These are phyloP conservation scores for Resseliella maxima DNA, from an alignment of 2,888 invertebrate species.

Conservation along the genomic window DNA sequence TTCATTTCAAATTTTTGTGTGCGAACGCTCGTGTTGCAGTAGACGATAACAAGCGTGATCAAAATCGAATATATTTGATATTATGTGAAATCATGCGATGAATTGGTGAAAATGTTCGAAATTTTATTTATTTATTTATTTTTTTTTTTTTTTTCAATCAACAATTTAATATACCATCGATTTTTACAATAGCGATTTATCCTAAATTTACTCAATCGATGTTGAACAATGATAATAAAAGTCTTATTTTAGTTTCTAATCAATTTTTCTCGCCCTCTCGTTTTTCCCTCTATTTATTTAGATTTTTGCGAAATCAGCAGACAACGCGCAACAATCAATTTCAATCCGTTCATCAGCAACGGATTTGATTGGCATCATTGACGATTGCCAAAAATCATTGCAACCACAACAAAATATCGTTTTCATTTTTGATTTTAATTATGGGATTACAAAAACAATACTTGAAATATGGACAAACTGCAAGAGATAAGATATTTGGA, in stretches of 20 bases:
- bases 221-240: not conserved
- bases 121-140: not conserved
- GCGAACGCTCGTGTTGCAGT: not conserved
- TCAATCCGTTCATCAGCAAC: not conserved
- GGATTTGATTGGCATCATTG: not conserved
- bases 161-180: not conserved
- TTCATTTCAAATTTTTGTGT: not conserved
- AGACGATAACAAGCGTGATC: not conserved
- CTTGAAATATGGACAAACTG: slow-evolving; percentile 79
- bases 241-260: not conserved
- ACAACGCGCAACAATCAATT: not conserved
- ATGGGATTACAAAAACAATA: slow-evolving; percentile 83
- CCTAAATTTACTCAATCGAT: not conserved
- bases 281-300: not conserved
- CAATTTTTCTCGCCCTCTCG: not conserved
- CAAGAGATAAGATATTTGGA: slow-evolving; percentile 79
- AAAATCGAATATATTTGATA: no score
- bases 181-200: not conserved
- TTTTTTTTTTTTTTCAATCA: no score
- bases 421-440: slow-evolving; percentile 60
- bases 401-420: not conserved
- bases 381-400: not conserved
- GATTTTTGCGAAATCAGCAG: not conserved
- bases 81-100: slow-evolving; percentile 37
- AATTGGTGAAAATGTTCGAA: slow-evolving; percentile 10